These are phyloP conservation scores for Samia ricini DNA, from an alignment of 1,140 invertebrate genomes.

Conservation along the genomic window DNA sequence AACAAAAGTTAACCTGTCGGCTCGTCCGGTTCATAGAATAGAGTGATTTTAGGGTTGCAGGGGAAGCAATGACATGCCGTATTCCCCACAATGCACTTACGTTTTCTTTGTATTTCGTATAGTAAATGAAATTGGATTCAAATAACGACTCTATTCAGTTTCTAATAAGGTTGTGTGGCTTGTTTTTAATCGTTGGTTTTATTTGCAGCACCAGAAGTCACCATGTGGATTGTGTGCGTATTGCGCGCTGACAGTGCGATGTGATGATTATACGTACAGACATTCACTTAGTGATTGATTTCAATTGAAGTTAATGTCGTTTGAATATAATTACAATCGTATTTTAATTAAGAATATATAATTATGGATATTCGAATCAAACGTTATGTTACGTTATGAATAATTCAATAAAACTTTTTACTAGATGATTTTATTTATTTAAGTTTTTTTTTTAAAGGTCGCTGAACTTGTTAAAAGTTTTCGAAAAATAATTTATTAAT, in stretches of 20 bases:
- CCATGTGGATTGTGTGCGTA: conserved; percentile 60
- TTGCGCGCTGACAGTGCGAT: conserved; percentile 58
- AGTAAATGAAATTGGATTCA: conserved; percentile 3
- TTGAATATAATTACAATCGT: conserved; percentile 8
- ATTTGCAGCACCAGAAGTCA: conserved; percentile 35
- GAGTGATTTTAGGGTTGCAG: conserved; percentile 72
- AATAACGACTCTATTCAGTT: conserved; percentile 15
- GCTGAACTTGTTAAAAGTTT: too few relatives aligned
- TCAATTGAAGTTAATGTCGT: conserved; percentile 19
- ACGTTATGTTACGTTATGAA: neutral
- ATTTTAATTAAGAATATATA: conserved; percentile 12
- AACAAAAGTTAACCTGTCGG: conserved; percentile 76
- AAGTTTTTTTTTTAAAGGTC: too few relatives aligned
- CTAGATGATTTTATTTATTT: too few relatives aligned
- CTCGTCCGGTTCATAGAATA: conserved; percentile 58
- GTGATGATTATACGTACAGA: conserved; percentile 48
- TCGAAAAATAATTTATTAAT: too few relatives aligned
- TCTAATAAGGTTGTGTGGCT: neutral
- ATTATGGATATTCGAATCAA: neutral
- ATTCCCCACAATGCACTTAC: conserved; percentile 52
- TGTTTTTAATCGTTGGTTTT: neutral
- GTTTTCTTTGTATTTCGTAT: conserved; percentile 12
- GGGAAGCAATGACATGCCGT: conserved; percentile 68
- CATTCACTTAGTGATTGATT: conserved; percentile 41
- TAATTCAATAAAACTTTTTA: too few relatives aligned